Evolutionary conservation across 2,113 vertebrate genomes (phyloP).

Genomic region (Pterophyllum scalare): DNA sequence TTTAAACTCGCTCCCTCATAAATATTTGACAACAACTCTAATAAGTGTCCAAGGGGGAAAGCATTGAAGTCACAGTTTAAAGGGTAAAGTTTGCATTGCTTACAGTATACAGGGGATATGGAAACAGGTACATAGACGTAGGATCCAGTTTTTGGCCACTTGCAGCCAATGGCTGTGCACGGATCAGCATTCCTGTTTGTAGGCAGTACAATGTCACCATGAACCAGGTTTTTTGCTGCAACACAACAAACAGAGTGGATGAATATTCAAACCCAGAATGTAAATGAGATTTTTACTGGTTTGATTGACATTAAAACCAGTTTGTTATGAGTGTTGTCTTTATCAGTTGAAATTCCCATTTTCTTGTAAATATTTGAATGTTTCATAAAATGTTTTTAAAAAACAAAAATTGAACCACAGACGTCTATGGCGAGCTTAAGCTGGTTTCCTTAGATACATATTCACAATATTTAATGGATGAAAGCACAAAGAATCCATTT

Average conservation of each 20-base stretch:
- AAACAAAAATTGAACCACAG: no score
- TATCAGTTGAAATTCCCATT: no score
- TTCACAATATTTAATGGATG: no score
- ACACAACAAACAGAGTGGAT: not conserved
- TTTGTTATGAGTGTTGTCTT: no score
- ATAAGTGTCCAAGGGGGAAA: no score
- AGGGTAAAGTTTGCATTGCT: not conserved
- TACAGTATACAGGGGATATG: not conserved
- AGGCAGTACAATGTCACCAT: not conserved
- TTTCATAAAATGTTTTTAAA: no score
- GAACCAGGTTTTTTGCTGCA: not conserved
- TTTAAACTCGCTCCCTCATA: not conserved
- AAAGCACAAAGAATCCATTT: no score
- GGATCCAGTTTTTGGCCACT: not conserved
- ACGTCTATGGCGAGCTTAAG: no score
- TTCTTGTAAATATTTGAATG: no score
- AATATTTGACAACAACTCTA: not conserved
- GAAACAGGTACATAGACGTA: not conserved
- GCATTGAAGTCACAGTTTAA: not conserved
- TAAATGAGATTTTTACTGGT: no score
- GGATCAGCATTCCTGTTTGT: not conserved
- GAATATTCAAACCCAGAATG: not conserved
- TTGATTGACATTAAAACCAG: no score
- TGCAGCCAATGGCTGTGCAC: not conserved
- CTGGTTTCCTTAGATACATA: no score